These are phyloP conservation scores for Cosmorhoe ocellata DNA, from an alignment of 2,888 invertebrate species.

Conservation along the genomic window DNA sequence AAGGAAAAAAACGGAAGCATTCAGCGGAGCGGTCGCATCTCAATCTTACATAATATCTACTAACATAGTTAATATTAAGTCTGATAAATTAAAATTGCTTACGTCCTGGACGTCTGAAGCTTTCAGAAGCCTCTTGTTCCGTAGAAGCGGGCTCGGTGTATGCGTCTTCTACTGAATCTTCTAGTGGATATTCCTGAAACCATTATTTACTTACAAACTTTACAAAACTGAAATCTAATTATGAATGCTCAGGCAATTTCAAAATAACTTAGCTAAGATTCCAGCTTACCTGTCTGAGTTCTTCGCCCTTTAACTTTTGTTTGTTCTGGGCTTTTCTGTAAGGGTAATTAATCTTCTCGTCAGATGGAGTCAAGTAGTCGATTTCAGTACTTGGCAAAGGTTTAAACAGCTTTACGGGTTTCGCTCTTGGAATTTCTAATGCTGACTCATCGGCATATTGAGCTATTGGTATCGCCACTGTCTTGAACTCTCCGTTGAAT, in stretches of 20 bases:
- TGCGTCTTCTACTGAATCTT: conserved; percentile 34
- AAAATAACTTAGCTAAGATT: conserved; percentile 23
- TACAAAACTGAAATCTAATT: conserved; percentile 18
- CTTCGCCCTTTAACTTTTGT: conserved; percentile 65
- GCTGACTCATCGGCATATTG: conserved; percentile 55
- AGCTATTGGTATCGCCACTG: conserved; percentile 66
- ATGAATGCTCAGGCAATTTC: conserved; percentile 18
- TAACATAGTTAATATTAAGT: too few relatives aligned
- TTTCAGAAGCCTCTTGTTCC: conserved; percentile 70
- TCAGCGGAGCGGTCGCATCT: not conserved
- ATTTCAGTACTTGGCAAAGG: conserved; percentile 55
- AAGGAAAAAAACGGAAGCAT: too few relatives aligned
- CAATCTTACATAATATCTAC: too few relatives aligned
- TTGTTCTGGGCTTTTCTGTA: conserved; percentile 79
- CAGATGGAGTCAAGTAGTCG: conserved; percentile 48
- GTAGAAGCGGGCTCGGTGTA: conserved; percentile 44
- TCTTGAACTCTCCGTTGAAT: conserved; percentile 74
- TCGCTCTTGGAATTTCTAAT: conserved; percentile 68
- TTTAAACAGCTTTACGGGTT: conserved; percentile 65
- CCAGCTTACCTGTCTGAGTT: conserved; percentile 45
- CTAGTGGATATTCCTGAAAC: conserved; percentile 28
- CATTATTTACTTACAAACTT: conserved; percentile 22
- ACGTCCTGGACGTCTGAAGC: conserved; percentile 66
- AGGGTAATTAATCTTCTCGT: conserved; percentile 67
- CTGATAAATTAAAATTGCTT: conserved; percentile 28